phyloP scores from a whole-genome alignment of 1,140 invertebrate species.

The Tetramorium parvispinum region DNA sequence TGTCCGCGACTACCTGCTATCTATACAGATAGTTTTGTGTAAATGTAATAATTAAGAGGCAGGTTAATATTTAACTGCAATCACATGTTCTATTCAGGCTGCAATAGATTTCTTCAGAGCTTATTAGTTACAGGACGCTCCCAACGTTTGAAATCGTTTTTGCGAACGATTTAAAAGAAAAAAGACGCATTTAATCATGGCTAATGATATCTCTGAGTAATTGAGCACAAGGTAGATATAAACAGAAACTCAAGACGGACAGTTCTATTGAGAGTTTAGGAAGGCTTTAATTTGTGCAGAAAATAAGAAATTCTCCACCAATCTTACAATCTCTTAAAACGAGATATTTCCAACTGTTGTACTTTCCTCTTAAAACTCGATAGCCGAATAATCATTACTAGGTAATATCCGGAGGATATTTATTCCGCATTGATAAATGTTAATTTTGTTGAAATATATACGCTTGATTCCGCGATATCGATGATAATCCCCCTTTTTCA shows the following conservation, averaged over 20 bases:
- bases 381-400: conserved; percentile 20
- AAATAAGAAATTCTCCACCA: conserved; percentile 78
- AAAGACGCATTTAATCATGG: conserved; percentile 27
- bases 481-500: conserved; percentile 5
- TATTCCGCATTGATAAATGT: not conserved
- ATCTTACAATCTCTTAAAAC: not conserved
- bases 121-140: conserved; percentile 4
- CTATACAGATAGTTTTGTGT: conserved; percentile 28
- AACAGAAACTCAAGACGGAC: conserved; percentile 33
- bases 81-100: conserved; percentile 35
- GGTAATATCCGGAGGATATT: not conserved
- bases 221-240: conserved; percentile 49
- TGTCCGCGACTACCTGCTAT: not conserved
- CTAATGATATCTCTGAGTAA: conserved; percentile 25
- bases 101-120: conserved; percentile 34
- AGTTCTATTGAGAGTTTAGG: conserved; percentile 77
- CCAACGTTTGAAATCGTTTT: not conserved
- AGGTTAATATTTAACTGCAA: conserved; percentile 36
- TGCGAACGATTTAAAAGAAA: not conserved
- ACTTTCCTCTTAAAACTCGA: not conserved
- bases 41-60: conserved; percentile 38
- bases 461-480: not conserved
- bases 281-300: conserved; percentile 85
- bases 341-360: not conserved
- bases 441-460: not conserved